phyloP scores from a whole-genome alignment of 2,113 vertebrate genomes.

The Scartelaos histophorus region DNA sequence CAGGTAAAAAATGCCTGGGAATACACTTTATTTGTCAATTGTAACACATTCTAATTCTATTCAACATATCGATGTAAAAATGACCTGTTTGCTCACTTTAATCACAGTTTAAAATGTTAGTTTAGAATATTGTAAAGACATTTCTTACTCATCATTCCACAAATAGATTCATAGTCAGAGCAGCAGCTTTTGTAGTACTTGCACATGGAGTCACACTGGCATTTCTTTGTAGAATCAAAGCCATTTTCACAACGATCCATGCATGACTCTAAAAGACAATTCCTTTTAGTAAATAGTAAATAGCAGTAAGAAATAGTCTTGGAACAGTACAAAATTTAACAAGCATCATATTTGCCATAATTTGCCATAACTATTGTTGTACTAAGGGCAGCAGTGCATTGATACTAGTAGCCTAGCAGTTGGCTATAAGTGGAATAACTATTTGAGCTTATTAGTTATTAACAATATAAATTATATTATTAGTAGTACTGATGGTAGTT shows the following conservation, averaged over 20 bases:
- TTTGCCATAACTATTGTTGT: neutral
- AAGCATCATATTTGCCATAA: neutral
- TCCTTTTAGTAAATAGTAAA: neutral
- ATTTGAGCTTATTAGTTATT: no score
- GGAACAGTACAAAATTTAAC: neutral
- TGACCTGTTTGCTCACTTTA: neutral
- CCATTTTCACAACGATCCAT: constrained; percentile 82
- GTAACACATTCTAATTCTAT: neutral
- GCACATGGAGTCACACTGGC: constrained; percentile 94
- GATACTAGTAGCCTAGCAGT: no score
- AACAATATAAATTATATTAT: neutral
- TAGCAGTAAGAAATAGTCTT: neutral
- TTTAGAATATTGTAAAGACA: neutral
- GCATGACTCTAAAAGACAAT: constrained; percentile 82
- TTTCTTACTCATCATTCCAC: constrained; percentile 81
- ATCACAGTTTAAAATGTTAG: neutral
- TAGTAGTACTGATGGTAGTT: neutral
- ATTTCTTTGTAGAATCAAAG: constrained; percentile 76
- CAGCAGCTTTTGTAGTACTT: constrained; percentile 94
- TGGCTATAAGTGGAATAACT: no score
- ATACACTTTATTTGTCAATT: neutral
- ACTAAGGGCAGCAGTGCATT: no score
- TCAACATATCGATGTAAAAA: neutral
- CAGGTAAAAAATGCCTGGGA: neutral
- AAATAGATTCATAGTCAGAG: constrained; percentile 77